Evolutionary conservation across 1,140 invertebrate species (phyloP).

Genomic region (Octopus bimaculoides): DNA sequence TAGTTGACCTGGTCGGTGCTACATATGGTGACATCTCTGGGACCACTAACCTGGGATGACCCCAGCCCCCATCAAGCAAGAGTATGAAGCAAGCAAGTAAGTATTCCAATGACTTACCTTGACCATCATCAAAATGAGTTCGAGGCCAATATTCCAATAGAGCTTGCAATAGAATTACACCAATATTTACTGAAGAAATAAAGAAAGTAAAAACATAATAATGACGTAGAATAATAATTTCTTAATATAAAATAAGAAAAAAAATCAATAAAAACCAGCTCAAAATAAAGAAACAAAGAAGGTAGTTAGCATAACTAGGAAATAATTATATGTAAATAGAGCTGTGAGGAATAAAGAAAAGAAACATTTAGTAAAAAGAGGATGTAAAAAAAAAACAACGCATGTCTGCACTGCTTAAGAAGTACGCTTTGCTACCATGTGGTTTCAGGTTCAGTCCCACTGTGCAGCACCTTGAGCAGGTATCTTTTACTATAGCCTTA

Average conservation of each 20-base stretch:
- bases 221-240: not conserved
- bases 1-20: no score
- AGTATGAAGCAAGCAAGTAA: no score
- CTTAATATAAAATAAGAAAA: not conserved
- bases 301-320: no score
- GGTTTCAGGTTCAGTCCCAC: no score
- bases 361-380: not conserved
- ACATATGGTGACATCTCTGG: no score
- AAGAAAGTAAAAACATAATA: conserved; percentile 11
- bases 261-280: not conserved
- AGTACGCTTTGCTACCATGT: no score
- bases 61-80: no score
- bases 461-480: no score
- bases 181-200: conserved; percentile 81
- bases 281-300: not conserved
- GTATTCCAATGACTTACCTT: conserved; percentile 27
- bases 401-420: not conserved
- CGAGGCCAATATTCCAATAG: conserved; percentile 92
- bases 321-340: no score
- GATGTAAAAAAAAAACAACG: not conserved
- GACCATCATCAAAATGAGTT: conserved; percentile 44
- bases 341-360: no score
- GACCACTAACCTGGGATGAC: no score
- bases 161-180: conserved; percentile 88
- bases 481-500: no score